Base-by-base conservation (phyloP, 1,140 invertebrate genomes). In the Cepaea nemoralis region DNA sequence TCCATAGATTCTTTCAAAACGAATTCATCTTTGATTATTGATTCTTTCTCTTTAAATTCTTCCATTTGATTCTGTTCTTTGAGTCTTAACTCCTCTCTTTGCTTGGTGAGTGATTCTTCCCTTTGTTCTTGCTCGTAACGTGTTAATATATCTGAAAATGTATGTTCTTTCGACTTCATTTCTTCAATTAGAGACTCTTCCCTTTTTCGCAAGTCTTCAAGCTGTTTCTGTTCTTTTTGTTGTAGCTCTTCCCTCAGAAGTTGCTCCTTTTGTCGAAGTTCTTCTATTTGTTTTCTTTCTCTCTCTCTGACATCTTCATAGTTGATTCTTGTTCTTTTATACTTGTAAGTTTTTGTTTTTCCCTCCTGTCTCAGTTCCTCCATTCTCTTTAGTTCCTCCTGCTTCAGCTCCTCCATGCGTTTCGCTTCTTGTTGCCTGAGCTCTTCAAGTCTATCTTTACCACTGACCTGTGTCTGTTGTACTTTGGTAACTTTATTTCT, bases 121-220 rank as follows among this genome's bases (percentile, higher is more conserved):
- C 31, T 31, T 69, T 69, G 5, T 8, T 42, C 24, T 24, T 39
- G 1, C 40, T 71, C 69, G 5, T 71, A 6, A 2, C 6, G 6
- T 31, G 59, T 63, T 27, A 71, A 6, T n/a, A 2, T 27, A 39
- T 40, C 69, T 71, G 24, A 37, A 19, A 2, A 31, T 59, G 19
- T 63, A 2, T 37, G 50, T n/a, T 63, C 50, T 37, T 63, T 12
- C 14, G 6, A 3, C 39, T 63, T 77, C 50, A 55, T 10, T 39
- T 55, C 75, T 77, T 55, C 33, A 37, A 39, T 77, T 37, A 27
- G 71, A 5, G 48, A 50, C n/a, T 74, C 33, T 42, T 77, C 75
- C 39, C 37, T 39, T 45, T 45, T 55, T n/a, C 33, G 33, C 12
- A 59, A n/a, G 24, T 33, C 75, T 63, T 77, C 50, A 33, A 14